A percentile compares a stretch with the other conserved stretches of the same genome.
Conservation (phyloP, 1,140 invertebrate species). For the Teleogryllus occipitalis region DNA sequence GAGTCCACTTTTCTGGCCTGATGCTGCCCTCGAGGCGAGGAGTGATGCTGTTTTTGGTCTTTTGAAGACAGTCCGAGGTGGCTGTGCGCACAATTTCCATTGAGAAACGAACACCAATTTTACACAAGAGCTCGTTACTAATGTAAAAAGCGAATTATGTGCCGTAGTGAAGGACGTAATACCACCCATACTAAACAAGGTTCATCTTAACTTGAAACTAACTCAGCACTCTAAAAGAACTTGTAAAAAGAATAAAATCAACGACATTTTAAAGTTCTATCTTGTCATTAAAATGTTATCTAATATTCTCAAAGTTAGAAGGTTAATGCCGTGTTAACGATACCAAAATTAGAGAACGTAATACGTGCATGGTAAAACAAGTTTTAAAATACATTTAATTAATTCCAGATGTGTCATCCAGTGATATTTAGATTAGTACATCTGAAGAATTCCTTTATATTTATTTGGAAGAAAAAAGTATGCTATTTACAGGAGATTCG, state of each 20-base stretch:
- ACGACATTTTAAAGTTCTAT: background rate
- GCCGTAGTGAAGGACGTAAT: background rate
- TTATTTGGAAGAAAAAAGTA: background rate
- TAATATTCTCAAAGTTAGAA: background rate
- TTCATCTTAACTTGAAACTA: background rate
- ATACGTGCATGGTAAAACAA: background rate
- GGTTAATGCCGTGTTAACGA: background rate
- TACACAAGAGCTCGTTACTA: background rate
- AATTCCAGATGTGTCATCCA: background rate
- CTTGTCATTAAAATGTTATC: background rate
- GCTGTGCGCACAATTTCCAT: background rate
- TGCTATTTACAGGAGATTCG: background rate
- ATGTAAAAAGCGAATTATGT: background rate
- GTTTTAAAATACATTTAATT: background rate
- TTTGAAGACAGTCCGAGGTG: background rate
- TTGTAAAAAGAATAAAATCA: background rate
- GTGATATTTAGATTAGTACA: background rate
- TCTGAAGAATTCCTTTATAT: background rate
- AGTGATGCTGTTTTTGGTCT: background rate
- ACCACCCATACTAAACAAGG: background rate
- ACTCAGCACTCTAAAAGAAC: background rate
- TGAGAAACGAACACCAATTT: background rate
- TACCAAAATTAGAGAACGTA: background rate
- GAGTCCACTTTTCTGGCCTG: background rate
- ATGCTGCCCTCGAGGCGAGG: background rate